Conservation (phyloP, 2,113 vertebrate genomes). For the Myanophis thanlyinensis region DNA sequence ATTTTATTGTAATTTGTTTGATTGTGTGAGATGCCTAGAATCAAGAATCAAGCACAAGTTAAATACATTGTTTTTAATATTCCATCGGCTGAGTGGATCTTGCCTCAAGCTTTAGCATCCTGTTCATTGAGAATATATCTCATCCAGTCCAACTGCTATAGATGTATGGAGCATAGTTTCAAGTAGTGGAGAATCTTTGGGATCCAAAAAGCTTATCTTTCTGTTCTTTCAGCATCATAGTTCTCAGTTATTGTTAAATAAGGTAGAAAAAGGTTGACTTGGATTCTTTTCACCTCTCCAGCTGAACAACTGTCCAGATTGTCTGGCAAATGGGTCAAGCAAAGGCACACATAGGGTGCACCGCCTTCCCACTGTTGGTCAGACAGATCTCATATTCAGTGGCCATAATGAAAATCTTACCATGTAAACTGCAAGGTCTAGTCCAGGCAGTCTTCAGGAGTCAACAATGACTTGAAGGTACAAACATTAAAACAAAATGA, state of each 20-base stretch:
- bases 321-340: not conserved
- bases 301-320: not conserved
- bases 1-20: not conserved
- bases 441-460: not conserved
- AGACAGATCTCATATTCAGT: not conserved
- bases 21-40: not conserved
- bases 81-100: not conserved
- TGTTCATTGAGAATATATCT: not conserved
- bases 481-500: not conserved
- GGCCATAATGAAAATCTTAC: not conserved
- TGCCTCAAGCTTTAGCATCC: not conserved
- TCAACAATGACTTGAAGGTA: not conserved
- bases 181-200: not conserved
- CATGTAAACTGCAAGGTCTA: not conserved
- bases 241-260: not conserved
- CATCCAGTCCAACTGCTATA: not conserved
- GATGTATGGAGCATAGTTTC: not conserved
- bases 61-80: not conserved
- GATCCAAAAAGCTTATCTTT: not conserved
- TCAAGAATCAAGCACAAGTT: not conserved
- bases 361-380: not conserved
- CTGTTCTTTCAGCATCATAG: not conserved
- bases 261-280: not conserved
- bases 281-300: not conserved
- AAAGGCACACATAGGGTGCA: not conserved